Conservation (phyloP, 2,797 vertebrate species). For the Pangasius mekongensis region DNA sequence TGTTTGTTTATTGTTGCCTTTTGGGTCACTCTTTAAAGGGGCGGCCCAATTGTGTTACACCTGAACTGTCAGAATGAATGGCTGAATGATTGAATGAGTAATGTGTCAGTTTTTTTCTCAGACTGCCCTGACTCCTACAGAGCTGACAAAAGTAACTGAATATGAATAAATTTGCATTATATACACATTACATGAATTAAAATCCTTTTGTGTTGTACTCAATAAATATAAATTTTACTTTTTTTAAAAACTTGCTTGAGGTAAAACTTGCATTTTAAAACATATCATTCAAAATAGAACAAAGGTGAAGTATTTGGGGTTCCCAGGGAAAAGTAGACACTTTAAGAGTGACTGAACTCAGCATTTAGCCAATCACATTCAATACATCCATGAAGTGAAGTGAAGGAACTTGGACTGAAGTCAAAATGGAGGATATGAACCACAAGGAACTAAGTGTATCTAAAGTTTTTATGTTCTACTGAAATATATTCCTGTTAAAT, state of each 20-base stretch:
- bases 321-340: neutral
- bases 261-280: neutral
- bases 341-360: neutral
- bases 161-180: neutral
- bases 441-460: neutral
- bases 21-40: neutral
- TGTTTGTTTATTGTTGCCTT: neutral
- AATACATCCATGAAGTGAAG: neutral
- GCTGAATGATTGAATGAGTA: neutral
- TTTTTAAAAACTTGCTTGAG: neutral
- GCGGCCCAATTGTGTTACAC: neutral
- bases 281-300: neutral
- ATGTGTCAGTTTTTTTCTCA: neutral
- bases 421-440: neutral
- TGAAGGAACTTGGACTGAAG: neutral
- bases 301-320: neutral
- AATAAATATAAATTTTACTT: neutral
- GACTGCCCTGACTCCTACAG: neutral
- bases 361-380: neutral
- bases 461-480: neutral
- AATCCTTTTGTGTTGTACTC: neutral
- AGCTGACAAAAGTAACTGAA: neutral
- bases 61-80: neutral
- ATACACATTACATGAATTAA: neutral
- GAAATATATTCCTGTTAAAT: neutral